phyloP scores from a whole-genome alignment of 2,888 invertebrate species.

The Mesoligia furuncula region DNA sequence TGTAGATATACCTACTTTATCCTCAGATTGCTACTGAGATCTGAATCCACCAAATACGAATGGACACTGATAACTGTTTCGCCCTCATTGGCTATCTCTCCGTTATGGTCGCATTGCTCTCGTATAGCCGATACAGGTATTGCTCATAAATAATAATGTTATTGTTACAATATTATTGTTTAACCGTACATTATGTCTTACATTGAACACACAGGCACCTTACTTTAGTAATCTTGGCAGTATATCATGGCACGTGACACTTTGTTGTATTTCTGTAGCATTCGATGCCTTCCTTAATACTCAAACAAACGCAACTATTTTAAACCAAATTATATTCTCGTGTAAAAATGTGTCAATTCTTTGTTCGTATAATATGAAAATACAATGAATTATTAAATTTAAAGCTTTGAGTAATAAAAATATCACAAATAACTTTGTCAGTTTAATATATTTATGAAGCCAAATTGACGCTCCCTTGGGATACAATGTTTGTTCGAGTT shows the following conservation, averaged over 20 bases:
- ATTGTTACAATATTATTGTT: conserved; percentile 72
- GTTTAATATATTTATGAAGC: conserved; percentile 65
- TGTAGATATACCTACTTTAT: background rate
- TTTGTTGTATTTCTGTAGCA: conserved; percentile 68
- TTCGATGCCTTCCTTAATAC: conserved; percentile 64
- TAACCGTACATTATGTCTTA: conserved; percentile 76
- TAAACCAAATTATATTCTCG: conserved; percentile 61
- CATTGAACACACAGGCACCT: conserved; percentile 89
- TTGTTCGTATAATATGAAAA: conserved; percentile 70
- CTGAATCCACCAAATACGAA: conserved; percentile 14
- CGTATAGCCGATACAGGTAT: conserved; percentile 56
- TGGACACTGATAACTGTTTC: conserved; percentile 35
- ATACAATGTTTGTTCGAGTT: conserved; percentile 38
- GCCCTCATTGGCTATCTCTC: conserved; percentile 35
- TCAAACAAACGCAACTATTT: conserved; percentile 58
- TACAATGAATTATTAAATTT: conserved; percentile 73
- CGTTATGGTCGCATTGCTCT: conserved; percentile 18
- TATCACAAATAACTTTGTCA: conserved; percentile 82
- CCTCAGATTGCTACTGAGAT: conserved; percentile 7
- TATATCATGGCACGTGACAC: conserved; percentile 84
- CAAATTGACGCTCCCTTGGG: conserved; percentile 67
- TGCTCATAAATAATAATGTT: conserved; percentile 48
- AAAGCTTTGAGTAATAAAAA: conserved; percentile 79
- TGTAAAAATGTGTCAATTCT: conserved; percentile 64
- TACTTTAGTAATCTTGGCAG: conserved; percentile 84